Conservation (phyloP, 2,888 invertebrate species). For the Melanotus villosus region DNA sequence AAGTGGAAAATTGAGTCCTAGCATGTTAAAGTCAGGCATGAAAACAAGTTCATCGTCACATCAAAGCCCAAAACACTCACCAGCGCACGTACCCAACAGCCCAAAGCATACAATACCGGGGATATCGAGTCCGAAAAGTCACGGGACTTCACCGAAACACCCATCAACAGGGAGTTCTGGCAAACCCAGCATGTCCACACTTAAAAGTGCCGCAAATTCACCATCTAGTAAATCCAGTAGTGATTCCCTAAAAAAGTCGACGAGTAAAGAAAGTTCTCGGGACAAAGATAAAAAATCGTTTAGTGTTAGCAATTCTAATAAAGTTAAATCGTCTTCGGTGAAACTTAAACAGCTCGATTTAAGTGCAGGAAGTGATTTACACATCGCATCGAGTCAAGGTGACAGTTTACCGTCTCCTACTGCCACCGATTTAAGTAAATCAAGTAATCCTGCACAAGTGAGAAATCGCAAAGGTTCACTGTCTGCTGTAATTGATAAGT, state of each 20-base stretch:
- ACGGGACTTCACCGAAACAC: slow-evolving; percentile 86
- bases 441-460: slow-evolving; percentile 73
- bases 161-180: slow-evolving; percentile 79
- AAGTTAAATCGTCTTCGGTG: slow-evolving; percentile 74
- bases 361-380: slow-evolving; percentile 53
- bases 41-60: slow-evolving; percentile 72
- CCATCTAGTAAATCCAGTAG: slow-evolving; percentile 77
- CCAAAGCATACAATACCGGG: slow-evolving; percentile 80
- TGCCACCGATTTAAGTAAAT: slow-evolving; percentile 73
- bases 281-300: slow-evolving; percentile 68
- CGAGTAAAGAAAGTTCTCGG: slow-evolving; percentile 67
- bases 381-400: slow-evolving; percentile 37
- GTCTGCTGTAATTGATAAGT: slow-evolving; percentile 90
- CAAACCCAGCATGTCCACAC: slow-evolving; percentile 90
- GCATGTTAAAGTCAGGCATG: slow-evolving; percentile 71
- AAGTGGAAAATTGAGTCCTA: slow-evolving; percentile 74
- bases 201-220: slow-evolving; percentile 85
- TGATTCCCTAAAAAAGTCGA: slow-evolving; percentile 71
- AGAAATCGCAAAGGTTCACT: slow-evolving; percentile 80
- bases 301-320: slow-evolving; percentile 59
- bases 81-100: slow-evolving; percentile 77
- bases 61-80: slow-evolving; percentile 83
- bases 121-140: slow-evolving; percentile 84
- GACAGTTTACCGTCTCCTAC: slow-evolving; percentile 71
- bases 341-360: slow-evolving; percentile 80